Conservation (phyloP, 1,140 invertebrate species). For the Cyclina sinensis region DNA sequence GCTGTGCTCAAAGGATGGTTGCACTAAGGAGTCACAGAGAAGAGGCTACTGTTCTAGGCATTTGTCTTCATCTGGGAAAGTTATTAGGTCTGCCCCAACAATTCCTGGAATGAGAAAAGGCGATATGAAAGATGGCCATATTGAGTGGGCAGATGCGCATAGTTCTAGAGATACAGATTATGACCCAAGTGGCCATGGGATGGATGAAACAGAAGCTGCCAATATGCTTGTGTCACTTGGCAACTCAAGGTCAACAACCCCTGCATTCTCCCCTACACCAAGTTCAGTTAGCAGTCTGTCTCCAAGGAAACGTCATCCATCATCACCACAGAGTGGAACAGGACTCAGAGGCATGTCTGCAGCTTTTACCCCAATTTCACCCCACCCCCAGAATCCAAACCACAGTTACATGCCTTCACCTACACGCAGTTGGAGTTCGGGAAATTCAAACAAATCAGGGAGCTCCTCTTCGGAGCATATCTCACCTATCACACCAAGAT, state of each 20-base stretch:
- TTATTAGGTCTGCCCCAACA: constrained; percentile 74
- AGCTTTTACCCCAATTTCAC: constrained; percentile 85
- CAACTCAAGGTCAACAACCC: constrained; percentile 90
- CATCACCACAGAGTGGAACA: constrained; percentile 71
- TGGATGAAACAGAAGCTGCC: constrained; percentile 98
- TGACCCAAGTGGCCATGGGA: constrained; percentile 88
- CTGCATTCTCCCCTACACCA: constrained; percentile 91
- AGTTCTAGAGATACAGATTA: constrained; percentile 70
- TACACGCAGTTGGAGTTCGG: constrained; percentile 81
- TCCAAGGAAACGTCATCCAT: constrained; percentile 72
- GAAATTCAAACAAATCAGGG: constrained; percentile 81
- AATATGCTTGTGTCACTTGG: constrained; percentile 98
- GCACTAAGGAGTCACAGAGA: constrained; percentile 99
- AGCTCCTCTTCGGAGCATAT: constrained; percentile 83
- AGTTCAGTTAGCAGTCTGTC: constrained; percentile 62
- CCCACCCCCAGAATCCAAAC: constrained; percentile 81
- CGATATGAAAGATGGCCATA: constrained; percentile 87
- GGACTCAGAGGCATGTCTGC: constrained; percentile 71
- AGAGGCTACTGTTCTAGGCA: constrained; percentile 98
- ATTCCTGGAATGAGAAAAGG: constrained; percentile 82
- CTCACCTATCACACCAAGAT: constrained; percentile 83
- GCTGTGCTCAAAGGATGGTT: constrained; percentile 97
- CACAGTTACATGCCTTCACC: constrained; percentile 80
- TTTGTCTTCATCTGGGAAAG: constrained; percentile 94
- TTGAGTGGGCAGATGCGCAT: constrained; percentile 93